Evolutionary conservation across 1,140 invertebrate species (phyloP), one percentile per base, ranked within the genome.

Genomic region (Leptinotarsa texana): DNA sequence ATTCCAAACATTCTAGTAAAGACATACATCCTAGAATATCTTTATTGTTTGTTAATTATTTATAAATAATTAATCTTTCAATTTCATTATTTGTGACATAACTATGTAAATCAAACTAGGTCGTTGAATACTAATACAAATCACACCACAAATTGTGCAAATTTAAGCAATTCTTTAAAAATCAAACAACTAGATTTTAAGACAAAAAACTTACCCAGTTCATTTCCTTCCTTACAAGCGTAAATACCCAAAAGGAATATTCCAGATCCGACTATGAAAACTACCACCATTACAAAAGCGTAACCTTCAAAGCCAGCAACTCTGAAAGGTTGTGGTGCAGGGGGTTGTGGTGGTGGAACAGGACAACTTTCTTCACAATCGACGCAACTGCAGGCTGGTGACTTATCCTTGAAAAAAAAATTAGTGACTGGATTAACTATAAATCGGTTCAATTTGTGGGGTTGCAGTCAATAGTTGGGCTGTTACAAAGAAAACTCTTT

Each of bases 341-440:
- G 87, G 2, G 93, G 91, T 13, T 88, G 83, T 3, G 93, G 91
- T 13, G 91, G 88, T 21, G 93, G 91, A 42, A 88, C 88, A 0
- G 94, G 92, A 85, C 96, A 98, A 76, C 92, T 92, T 57, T 83
- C 86, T 80, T 91, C 88, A 84, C 97, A 99, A 87, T 99, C 97
- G 48, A 95, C 89, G 83, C 96, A 98, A 77, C 93, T 94, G 85
- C 96, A 98, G 0, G 93, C 89, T 18, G 90, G 88, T 22, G 89
- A 87, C 21, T 88, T 86, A 81, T 89, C 85, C 88, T 91, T 77
- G 83, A 81, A 57, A 57, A 18, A 57, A 33, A 27, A 24, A 22
- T 22, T 22, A 22, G 2, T 22, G n/a, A n/a, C n/a, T n/a, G n/a
- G n/a, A n/a, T n/a, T n/a, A n/a, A n/a, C n/a, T n/a, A n/a, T n/a